Evolutionary conservation across 2,113 vertebrate genomes (phyloP).

Genomic region (Ardeotis arabs): DNA sequence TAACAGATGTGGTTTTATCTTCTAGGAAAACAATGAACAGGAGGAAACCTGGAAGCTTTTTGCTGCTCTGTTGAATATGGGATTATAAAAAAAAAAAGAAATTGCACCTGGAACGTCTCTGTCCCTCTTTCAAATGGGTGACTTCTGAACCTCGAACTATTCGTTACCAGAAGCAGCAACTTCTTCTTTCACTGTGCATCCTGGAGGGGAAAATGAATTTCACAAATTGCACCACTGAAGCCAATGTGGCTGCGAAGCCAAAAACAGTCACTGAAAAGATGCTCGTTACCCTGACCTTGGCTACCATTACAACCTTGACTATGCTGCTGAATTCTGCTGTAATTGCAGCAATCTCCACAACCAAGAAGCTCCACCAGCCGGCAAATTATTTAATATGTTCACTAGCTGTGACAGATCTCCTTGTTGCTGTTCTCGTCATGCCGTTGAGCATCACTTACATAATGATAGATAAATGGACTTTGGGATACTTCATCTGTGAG

Average conservation of each 20-base stretch:
- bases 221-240: conserved; percentile 81
- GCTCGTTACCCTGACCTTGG: conserved; percentile 78
- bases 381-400: conserved; percentile 94
- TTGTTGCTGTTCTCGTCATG: conserved; percentile 89
- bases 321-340: conserved; percentile 84
- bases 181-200: conserved; percentile 6
- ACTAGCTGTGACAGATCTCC: conserved; percentile 87
- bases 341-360: conserved; percentile 86
- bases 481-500: conserved; percentile 87
- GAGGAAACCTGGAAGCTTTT: conserved; percentile 19
- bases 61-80: conserved; percentile 6
- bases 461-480: conserved; percentile 81
- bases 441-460: conserved; percentile 90
- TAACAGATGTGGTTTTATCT: conserved; percentile 49
- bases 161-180: neutral
- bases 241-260: conserved; percentile 56
- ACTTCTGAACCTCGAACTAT: conserved; percentile 7
- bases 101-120: neutral
- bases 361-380: conserved; percentile 88
- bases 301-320: conserved; percentile 81
- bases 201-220: conserved; percentile 72
- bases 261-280: conserved; percentile 81
- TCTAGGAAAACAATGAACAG: conserved; percentile 54
- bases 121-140: neutral
- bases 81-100: neutral